Conservation (phyloP, 2,888 invertebrate species). For the Punctoribates punctum region DNA sequence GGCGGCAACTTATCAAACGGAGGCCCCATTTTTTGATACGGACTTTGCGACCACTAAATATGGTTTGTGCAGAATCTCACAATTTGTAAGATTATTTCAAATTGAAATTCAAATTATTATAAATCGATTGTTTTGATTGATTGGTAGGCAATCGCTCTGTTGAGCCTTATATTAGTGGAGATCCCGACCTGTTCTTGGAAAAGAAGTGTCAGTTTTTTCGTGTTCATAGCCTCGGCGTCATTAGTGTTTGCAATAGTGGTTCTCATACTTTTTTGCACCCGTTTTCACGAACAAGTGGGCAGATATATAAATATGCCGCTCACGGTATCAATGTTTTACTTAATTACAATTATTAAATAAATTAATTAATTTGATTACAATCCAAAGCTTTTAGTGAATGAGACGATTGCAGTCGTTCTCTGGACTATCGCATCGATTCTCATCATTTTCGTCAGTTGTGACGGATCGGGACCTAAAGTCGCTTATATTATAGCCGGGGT, state of each 20-base stretch:
- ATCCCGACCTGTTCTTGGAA: conserved; percentile 36
- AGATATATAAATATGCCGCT: conserved; percentile 40
- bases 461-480: conserved; percentile 37
- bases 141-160: conserved; percentile 37
- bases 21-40: conserved; percentile 40
- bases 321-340: conserved; percentile 5
- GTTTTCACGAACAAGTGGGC: conserved; percentile 41
- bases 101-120: neutral
- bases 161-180: conserved; percentile 41
- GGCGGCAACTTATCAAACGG: conserved; percentile 21
- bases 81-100: conserved; percentile 36
- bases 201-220: conserved; percentile 37
- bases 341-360: neutral
- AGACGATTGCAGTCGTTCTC: conserved; percentile 30
- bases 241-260: conserved; percentile 37
- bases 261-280: conserved; percentile 40
- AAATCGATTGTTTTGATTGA: neutral
- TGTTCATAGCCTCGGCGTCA: conserved; percentile 40
- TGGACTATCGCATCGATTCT: conserved; percentile 40
- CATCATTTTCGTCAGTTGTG: conserved; percentile 41
- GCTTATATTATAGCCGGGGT: conserved; percentile 42
- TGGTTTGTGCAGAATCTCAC: conserved; percentile 41
- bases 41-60: conserved; percentile 41
- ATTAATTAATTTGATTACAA: neutral
- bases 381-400: conserved; percentile 37